These are phyloP conservation scores for Lochmaea crataegi DNA, from an alignment of 2,888 invertebrate genomes.

Conservation along the genomic window DNA sequence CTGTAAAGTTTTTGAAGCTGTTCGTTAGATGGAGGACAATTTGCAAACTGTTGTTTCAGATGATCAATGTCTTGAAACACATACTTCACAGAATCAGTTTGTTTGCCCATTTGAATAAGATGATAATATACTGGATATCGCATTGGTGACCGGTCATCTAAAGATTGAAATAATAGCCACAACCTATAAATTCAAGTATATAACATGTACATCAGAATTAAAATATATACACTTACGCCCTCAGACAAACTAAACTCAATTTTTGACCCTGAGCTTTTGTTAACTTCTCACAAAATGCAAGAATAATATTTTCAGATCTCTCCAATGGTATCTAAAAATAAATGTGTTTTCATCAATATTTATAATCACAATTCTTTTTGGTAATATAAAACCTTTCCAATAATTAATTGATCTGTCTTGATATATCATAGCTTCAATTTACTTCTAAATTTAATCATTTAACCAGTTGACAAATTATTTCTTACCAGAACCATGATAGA, in stretches of 20 bases:
- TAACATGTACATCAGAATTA: not conserved
- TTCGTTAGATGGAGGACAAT: conserved; percentile 85
- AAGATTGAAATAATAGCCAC: conserved; percentile 92
- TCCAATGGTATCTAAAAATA: conserved; percentile 80
- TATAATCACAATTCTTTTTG: no score
- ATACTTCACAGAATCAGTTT: conserved; percentile 85
- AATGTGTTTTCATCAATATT: not conserved
- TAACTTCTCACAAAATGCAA: conserved; percentile 92
- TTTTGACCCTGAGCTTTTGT: conserved; percentile 87
- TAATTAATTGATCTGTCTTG: no score
- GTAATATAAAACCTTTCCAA: no score
- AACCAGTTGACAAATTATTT: conserved; percentile 35
- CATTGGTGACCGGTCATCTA: conserved; percentile 85
- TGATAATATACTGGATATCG: conserved; percentile 94
- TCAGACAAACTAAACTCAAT: conserved; percentile 82
- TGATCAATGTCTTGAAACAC: conserved; percentile 88
- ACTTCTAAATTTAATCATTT: no score
- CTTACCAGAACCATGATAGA: conserved; percentile 91
- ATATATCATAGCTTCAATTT: no score
- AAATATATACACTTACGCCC: conserved; percentile 75
- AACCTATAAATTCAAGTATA: conserved; percentile 71
- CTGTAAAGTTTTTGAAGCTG: conserved; percentile 93
- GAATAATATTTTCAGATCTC: conserved; percentile 87
- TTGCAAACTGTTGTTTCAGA: conserved; percentile 82
- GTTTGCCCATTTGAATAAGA: conserved; percentile 88